Conservation (phyloP, 2,797 vertebrate genomes). For the Scleropages formosus region DNA sequence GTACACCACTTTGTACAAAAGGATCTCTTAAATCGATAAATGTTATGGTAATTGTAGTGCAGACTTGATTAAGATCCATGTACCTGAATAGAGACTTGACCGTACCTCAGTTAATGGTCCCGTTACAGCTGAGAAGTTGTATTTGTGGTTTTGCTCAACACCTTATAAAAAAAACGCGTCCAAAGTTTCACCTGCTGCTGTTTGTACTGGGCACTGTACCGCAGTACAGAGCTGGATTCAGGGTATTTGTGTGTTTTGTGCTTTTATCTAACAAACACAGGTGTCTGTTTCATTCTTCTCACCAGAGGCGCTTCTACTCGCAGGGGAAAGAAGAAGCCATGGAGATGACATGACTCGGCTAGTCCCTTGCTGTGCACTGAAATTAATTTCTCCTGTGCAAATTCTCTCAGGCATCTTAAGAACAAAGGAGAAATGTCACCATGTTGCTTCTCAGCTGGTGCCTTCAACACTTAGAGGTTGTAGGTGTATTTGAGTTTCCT, state of each 20-base stretch:
- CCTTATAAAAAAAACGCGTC: background rate
- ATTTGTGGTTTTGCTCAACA: background rate
- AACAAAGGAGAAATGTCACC: background rate
- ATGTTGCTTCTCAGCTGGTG: background rate
- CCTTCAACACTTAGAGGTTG: background rate
- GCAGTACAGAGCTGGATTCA: conserved; percentile 7
- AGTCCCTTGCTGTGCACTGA: conserved; percentile 31
- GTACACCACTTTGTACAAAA: too few species aligned
- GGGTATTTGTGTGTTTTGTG: background rate
- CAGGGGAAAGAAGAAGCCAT: conserved; percentile 5
- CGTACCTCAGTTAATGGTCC: too few species aligned
- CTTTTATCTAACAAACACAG: conserved; percentile 24
- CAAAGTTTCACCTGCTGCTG: background rate
- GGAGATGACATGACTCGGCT: conserved; percentile 10
- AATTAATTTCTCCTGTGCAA: conserved; percentile 31
- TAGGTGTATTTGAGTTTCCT: background rate
- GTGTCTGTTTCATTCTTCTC: conserved; percentile 13
- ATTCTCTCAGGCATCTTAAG: conserved; percentile 22
- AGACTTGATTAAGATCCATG: too few species aligned
- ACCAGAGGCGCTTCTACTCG: conserved; percentile 21
- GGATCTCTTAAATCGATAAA: too few species aligned
- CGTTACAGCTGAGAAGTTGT: too few species aligned
- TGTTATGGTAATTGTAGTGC: too few species aligned
- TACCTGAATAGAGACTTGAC: too few species aligned
- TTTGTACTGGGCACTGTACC: background rate